Evolutionary conservation across 2,797 vertebrate species (phyloP), one percentile per base, ranked within the genome.

Genomic region (Coregonus suidteri): DNA sequence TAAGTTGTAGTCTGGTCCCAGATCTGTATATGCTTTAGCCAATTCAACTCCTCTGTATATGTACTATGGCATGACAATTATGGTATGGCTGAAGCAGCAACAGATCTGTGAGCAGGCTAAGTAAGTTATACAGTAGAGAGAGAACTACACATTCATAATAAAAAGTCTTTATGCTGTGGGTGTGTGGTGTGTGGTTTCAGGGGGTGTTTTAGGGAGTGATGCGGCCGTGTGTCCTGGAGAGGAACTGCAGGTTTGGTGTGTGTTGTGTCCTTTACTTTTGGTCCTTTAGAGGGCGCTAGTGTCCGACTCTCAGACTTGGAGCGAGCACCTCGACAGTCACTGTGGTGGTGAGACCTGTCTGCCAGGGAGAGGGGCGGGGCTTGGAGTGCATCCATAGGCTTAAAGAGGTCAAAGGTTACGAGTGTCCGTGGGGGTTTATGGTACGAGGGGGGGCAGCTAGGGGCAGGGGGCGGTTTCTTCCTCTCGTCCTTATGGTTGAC

Each of bases 151-250:
- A 90, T 92, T 93, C 92, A 93, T 92, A 90, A 75, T 91, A 96
- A 95, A 94, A 96, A 94, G 86, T 96, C 95, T 91, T 96, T 95
- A 80, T 95, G 95, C 91, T 95, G 94, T 91, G 94, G 96, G 83
- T 88, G 85, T 0, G 82, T 82, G 87, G 82, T 84, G 87, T 92
- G 91, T 87, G 93, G 90, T 87, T 96, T 96, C 82, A 96, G 91
- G 90, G 94, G 92, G 89, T 95, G 93, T 90, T 96, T 94, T 85
- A 93, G 74, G 0, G 86, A 83, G 85, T 89, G 90, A 83, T 89
- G 95, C 31, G 95, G 95, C 89, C 94, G 93, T 14, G 93, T 94
- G 88, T 97, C 96, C 87, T 94, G 94, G 67, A 93, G 88, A 83
- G 87, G 90, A 52, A 92, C 0, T 9, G 89, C 91, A 82, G 91